phyloP scores from a whole-genome alignment of 2,888 invertebrate genomes.

The Epinotia bilunana region DNA sequence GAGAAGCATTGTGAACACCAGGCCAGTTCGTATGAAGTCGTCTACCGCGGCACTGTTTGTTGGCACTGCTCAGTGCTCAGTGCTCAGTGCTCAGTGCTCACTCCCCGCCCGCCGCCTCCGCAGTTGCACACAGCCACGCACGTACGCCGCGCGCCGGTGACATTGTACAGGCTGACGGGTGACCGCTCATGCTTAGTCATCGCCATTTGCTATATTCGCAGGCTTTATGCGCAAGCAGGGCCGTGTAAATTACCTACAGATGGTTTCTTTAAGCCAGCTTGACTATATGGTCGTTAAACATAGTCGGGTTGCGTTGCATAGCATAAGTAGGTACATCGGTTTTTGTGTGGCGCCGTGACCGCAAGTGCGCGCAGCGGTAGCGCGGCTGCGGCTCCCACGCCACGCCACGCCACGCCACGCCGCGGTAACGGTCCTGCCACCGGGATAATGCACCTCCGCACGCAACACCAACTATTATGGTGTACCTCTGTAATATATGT shows the following conservation, averaged over 20 bases:
- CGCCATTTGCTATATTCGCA: conserved; percentile 19
- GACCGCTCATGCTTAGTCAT: conserved; percentile 27
- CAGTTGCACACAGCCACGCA: not conserved
- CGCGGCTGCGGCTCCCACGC: conserved; percentile 1
- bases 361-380: conserved; percentile 26
- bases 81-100: conserved; percentile 31
- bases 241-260: not conserved
- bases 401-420: no score
- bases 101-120: conserved; percentile 1
- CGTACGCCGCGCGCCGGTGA: conserved; percentile 13
- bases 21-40: conserved; percentile 5
- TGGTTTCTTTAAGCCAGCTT: not conserved
- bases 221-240: not conserved
- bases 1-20: not conserved
- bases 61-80: conserved; percentile 16
- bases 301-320: not conserved
- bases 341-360: conserved; percentile 21
- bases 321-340: not conserved
- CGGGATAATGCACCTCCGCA: conserved; percentile 28
- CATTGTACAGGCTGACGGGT: conserved; percentile 22
- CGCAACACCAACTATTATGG: not conserved
- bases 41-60: not conserved
- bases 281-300: not conserved
- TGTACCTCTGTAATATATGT: not conserved
- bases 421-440: conserved; percentile 29